A percentile compares a stretch with the other conserved stretches of the same genome.
These are phyloP conservation scores for Porites cylindrica DNA, from an alignment of 92 coral and sea anemone species.

Conservation along the genomic window DNA sequence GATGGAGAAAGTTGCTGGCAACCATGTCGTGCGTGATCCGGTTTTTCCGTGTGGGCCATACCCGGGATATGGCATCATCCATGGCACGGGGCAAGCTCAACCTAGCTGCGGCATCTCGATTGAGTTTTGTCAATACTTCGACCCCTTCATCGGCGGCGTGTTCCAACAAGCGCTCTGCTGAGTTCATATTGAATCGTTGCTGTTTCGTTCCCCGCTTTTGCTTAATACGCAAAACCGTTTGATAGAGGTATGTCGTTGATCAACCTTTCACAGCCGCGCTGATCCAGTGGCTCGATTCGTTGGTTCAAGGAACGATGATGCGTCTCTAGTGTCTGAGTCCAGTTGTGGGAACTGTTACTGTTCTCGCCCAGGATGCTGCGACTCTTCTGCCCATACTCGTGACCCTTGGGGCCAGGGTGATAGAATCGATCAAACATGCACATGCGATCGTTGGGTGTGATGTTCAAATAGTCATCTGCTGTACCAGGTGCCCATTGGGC, in stretches of 20 bases:
- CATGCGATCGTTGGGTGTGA: not conserved
- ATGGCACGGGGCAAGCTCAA: not conserved
- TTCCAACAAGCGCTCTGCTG: not conserved
- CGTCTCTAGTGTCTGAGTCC: conserved; percentile 6
- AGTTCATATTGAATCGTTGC: not conserved
- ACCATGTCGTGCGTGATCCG: conserved; percentile 16
- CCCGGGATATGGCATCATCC: not conserved
- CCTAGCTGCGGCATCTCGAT: not conserved
- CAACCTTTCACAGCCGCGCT: not conserved
- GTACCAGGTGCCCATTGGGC: not conserved
- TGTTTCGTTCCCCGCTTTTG: not conserved
- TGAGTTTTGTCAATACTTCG: not conserved
- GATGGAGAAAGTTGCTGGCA: not conserved
- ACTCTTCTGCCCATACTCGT: conserved; percentile 7
- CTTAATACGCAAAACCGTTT: conserved; percentile 18
- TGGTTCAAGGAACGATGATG: not conserved
- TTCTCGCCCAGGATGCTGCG: conserved; percentile 9
- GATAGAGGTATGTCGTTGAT: not conserved
- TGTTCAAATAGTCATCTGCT: not conserved
- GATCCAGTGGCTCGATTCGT: conserved; percentile 1
- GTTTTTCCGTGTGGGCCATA: conserved; percentile 8
- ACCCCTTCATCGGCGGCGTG: not conserved
- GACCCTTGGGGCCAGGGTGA: not conserved
- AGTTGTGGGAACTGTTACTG: conserved; percentile 11
- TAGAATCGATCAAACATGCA: conserved; percentile 18